phyloP scores from a whole-genome alignment of 2,888 invertebrate genomes.

The Piscicola geometra region DNA sequence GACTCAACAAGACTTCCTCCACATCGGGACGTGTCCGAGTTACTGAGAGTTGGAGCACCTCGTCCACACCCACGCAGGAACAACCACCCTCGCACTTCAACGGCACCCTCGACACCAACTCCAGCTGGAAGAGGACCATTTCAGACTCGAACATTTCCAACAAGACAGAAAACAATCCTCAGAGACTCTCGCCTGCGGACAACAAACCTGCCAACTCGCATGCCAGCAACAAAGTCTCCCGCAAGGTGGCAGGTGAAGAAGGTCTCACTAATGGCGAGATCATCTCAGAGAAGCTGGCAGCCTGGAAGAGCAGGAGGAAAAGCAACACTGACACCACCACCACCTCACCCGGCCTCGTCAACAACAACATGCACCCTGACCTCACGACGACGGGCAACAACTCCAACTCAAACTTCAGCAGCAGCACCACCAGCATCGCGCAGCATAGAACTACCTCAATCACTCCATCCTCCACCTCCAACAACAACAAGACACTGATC shows the following conservation, averaged over 20 bases:
- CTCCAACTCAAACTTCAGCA: background rate
- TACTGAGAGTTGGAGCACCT: background rate
- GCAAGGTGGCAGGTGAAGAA: background rate
- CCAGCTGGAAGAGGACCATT: conserved; percentile 5
- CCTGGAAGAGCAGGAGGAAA: conserved; percentile 31
- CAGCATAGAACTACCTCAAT: no score
- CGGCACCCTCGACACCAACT: background rate
- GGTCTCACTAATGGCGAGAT: background rate
- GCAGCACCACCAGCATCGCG: no score
- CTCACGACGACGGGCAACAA: background rate
- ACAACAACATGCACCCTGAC: background rate
- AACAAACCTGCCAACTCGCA: background rate
- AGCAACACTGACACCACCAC: conserved; percentile 4
- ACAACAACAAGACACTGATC: background rate
- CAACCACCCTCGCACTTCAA: background rate
- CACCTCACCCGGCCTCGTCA: no score
- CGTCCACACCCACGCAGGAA: conserved; percentile 14
- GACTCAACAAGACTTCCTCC: no score
- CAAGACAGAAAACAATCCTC: background rate
- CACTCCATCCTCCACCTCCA: no score
- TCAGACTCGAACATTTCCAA: conserved; percentile 2
- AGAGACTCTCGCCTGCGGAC: background rate
- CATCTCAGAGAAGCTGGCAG: conserved; percentile 31
- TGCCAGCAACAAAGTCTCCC: background rate
- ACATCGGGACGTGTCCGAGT: background rate